Conservation (phyloP, 1,140 invertebrate species). For the Atta cephalotes region DNA sequence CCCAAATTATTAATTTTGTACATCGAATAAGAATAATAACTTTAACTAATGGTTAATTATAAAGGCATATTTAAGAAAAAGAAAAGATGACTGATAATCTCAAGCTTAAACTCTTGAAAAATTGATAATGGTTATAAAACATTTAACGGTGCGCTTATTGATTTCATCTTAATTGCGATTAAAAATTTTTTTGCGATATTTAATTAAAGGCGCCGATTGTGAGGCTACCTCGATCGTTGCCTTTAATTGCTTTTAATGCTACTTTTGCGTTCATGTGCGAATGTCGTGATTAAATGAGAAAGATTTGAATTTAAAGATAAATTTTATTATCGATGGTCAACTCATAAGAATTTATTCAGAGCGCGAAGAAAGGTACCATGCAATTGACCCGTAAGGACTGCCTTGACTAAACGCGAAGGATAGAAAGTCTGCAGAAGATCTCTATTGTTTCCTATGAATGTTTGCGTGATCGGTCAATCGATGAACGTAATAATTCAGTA, state of each 20-base stretch:
- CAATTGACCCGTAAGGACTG: constrained; percentile 3
- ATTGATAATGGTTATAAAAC: not conserved
- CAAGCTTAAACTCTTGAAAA: not conserved
- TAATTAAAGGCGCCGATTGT: constrained; percentile 27
- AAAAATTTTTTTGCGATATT: constrained; percentile 7
- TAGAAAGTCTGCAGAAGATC: not conserved
- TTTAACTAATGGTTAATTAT: constrained; percentile 7
- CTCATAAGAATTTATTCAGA: not conserved
- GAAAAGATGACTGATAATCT: not conserved
- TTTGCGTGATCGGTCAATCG: constrained; percentile 44
- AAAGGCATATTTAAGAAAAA: not conserved
- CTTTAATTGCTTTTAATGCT: constrained; percentile 40
- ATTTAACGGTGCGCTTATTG: constrained; percentile 27
- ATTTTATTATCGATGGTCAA: constrained; percentile 27
- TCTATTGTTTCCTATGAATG: constrained; percentile 27
- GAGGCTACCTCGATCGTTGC: not conserved
- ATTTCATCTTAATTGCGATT: constrained; percentile 32
- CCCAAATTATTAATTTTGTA: no score
- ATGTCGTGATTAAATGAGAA: constrained; percentile 22
- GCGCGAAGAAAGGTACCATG: not conserved
- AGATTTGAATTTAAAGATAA: constrained; percentile 16
- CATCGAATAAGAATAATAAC: not conserved
- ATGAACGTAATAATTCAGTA: constrained; percentile 25
- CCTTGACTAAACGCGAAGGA: not conserved
- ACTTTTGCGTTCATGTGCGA: not conserved